Evolutionary conservation across 1,140 invertebrate genomes (phyloP).

Genomic region (Caenorhabditis elegans): WBcel235 BX284605.5:8187001-8187500

Average conservation of each 20-base stretch:
- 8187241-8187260: background rate
- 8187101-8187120: constrained; percentile 35
- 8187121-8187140: constrained; percentile 13
- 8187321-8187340: too few relatives aligned
- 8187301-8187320: background rate
- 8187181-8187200: background rate
- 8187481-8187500: background rate
- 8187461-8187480: background rate
- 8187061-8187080: constrained; percentile 1
- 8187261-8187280: background rate
- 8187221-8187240: background rate
- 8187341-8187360: too few relatives aligned
- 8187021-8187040: constrained; percentile 42
- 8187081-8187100: constrained; percentile 1
- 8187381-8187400: too few relatives aligned
- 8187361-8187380: too few relatives aligned
- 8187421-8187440: too few relatives aligned
- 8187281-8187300: background rate
- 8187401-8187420: too few relatives aligned
- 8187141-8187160: constrained; percentile 34
- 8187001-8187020: background rate
- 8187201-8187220: constrained; percentile 35
- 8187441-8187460: background rate
- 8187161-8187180: too few relatives aligned
- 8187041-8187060: constrained; percentile 35